Evolutionary conservation across 2,113 vertebrate species (phyloP), one percentile per base, ranked within the genome.

Genomic region (Gopherus flavomarginatus): DNA sequence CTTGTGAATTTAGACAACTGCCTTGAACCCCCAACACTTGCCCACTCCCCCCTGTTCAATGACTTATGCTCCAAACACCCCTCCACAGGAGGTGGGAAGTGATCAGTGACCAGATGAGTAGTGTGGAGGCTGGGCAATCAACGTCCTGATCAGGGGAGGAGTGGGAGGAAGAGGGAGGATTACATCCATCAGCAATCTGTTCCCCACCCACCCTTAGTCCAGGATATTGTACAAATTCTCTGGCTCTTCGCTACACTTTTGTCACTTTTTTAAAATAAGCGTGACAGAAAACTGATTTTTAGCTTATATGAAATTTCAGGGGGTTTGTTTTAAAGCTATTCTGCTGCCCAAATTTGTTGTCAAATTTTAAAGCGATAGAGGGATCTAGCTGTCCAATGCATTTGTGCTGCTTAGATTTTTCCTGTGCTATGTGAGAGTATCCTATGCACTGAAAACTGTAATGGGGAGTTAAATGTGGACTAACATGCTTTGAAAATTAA

Each of bases 91-190:
- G 35, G 7, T 21, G 16, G 35, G 62, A n/a, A 19, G 35, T 21
- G 14, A 31, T n/a, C 16, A 2, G 31, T 69, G 62, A 69, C 7
- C 31, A 69, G 65, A 19, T 72, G 65, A 72, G 19, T 38, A 19
- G 65, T 72, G 19, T 22, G 19, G 19, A 19, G 17, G n/a, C 19
- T 38, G n/a, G 65, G n/a, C 19, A 72, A 72, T 72, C n/a, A 38
- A 72, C 2, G 4, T 38, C n/a, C 65, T 72, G 65, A 72, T n/a
- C 17, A 72, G 65, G 26, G 35, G 79, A 26, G 83, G 1, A 44
- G 47, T 35, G n/a, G 65, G 54, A 80, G 87, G 49, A 93, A 95
- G 94, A 96, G 95, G 57, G 93, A 96, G 95, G 87, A 95, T 97
- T 97, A 85, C 8, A 0, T 92, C 83, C 85, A 31, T 49, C 19